phyloP scores from a whole-genome alignment of 53 echinoderm and acorn worm genomes.

The Apostichopus leukothele region DNA sequence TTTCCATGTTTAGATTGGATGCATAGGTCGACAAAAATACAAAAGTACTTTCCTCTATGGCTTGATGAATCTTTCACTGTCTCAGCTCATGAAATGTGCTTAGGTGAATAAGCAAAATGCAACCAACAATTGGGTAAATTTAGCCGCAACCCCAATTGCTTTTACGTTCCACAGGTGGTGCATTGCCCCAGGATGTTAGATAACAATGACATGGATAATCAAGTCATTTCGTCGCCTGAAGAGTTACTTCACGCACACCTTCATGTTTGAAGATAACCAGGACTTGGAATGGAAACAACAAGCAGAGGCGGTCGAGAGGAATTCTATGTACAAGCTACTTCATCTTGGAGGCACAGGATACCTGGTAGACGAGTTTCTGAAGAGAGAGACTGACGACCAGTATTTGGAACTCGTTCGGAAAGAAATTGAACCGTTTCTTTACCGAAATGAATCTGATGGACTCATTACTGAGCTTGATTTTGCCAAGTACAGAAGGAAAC shows the following conservation, averaged over 20 bases:
- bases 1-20: too few species aligned
- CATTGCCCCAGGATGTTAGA: not conserved
- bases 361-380: slow-evolving; percentile 54
- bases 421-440: slow-evolving; percentile 21
- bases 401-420: not conserved
- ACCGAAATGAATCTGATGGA: not conserved
- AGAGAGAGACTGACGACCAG: slow-evolving; percentile 19
- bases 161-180: not conserved
- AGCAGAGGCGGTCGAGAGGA: slow-evolving; percentile 65
- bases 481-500: slow-evolving; percentile 46
- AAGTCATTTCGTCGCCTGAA: not conserved
- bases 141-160: not conserved
- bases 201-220: slow-evolving; percentile 2
- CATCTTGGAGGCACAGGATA: slow-evolving; percentile 62
- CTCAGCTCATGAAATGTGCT: too few species aligned
- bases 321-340: slow-evolving; percentile 69
- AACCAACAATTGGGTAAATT: too few species aligned
- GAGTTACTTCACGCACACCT: not conserved
- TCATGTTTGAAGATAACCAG: slow-evolving; percentile 49
- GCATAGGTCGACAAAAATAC: too few species aligned
- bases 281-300: slow-evolving; percentile 84
- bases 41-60: too few species aligned
- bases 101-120: too few species aligned
- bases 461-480: slow-evolving; percentile 32
- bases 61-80: too few species aligned